A percentile compares a stretch with the other conserved stretches of the same genome.
Evolutionary conservation across 2,888 invertebrate species (phyloP).

Genomic region (Geotrupes spiniger): DNA sequence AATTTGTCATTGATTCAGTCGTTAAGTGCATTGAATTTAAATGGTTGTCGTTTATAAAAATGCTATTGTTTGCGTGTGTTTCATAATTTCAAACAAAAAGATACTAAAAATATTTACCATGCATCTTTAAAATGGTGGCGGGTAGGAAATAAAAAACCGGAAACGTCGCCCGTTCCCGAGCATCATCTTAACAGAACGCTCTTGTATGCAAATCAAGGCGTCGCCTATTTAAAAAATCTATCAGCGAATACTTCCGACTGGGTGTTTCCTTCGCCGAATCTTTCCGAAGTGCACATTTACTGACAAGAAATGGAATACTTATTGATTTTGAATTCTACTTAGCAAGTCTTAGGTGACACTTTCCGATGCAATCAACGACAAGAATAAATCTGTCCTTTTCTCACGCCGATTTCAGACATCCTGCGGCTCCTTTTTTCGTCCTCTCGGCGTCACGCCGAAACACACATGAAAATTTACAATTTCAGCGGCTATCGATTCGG

Average conservation of each 20-base stretch:
- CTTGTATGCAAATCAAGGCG: conserved; percentile 48
- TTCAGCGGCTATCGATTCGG: too few relatives aligned
- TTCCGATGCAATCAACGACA: conserved; percentile 34
- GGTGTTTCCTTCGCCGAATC: conserved; percentile 37
- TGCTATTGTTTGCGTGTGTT: too few relatives aligned
- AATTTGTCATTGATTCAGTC: too few relatives aligned
- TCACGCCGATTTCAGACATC: conserved; percentile 17
- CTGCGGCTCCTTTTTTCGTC: too few relatives aligned
- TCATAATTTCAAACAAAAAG: too few relatives aligned
- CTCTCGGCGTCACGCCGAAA: too few relatives aligned
- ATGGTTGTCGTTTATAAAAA: too few relatives aligned
- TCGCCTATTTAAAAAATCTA: conserved; percentile 44
- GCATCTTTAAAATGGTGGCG: too few relatives aligned
- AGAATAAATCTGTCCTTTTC: conserved; percentile 21
- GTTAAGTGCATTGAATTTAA: too few relatives aligned
- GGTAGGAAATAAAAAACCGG: conserved; percentile 21
- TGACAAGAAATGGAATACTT: conserved; percentile 50
- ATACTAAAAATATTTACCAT: too few relatives aligned
- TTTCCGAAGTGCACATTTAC: conserved; percentile 43
- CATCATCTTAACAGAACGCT: conserved; percentile 36
- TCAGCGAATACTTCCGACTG: conserved; percentile 45
- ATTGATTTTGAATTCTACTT: conserved; percentile 52
- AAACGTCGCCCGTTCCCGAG: conserved; percentile 27
- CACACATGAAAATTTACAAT: too few relatives aligned
- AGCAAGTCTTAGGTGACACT: conserved; percentile 49